Base-by-base conservation (phyloP, 37 sponge, comb jelly and placozoan genomes). In the Sycon ciliatum region DNA sequence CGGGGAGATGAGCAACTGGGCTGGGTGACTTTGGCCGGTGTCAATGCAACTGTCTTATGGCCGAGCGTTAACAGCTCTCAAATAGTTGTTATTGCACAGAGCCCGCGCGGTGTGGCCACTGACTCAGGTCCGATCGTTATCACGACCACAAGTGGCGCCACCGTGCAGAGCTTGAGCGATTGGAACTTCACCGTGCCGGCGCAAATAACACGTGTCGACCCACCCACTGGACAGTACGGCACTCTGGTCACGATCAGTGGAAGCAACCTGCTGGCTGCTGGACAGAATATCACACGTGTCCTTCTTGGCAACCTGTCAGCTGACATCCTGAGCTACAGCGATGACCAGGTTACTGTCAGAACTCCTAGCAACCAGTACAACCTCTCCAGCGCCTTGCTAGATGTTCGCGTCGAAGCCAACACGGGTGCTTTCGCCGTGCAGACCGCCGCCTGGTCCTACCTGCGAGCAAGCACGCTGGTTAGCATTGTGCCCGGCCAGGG, bases 391-490 rank as follows among this genome's bases (percentile, higher is more conserved):
- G n/a, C n/a, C n/a, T n/a, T n/a, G n/a, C n/a, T n/a, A n/a, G n/a
- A n/a, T n/a, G n/a, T n/a, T n/a, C n/a, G n/a, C n/a, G n/a, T n/a
- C n/a, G n/a, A n/a, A n/a, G n/a, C n/a, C n/a, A 35, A 82, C 35
- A 76, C 87, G 11, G 76, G 76, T 53, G 83, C 87, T 39, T 39
- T 52, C n/a, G 73, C 79, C 6, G 35, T 32, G 31, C 82, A 70
- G 57, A 34, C 67, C 3, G 55, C 72, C 49, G 79, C 73, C 1
- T 87, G 87, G 87, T 56, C 62, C 2, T 79, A 87, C 34, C 69
- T 79, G 0, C 31, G 20, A 26, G 35, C 46, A 7, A 83, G 83
- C 39, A 39, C 30, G 2, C 42, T 87, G 0, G 37, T 9, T 32
- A 27, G 34, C 29, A 46, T 82, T 3, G 4, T 46, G 0, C 87